Base-by-base conservation (phyloP, 1,140 invertebrate genomes). In the Drosophila athabasca region DNA sequence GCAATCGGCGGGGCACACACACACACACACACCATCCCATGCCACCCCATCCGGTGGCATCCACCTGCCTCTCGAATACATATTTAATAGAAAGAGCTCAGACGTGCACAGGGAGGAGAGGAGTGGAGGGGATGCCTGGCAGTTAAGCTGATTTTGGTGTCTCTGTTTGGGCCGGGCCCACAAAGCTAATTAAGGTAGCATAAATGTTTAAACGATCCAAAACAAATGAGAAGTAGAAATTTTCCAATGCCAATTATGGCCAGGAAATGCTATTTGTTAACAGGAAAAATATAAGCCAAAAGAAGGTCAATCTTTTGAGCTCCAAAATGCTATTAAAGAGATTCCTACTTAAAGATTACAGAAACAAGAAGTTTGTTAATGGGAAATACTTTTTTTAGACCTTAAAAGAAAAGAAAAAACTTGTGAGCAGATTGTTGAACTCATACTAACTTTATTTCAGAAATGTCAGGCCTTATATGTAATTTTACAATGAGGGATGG, bases 21-120 rank as follows among this genome's bases (percentile, higher is more conserved):
- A 1, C 26, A 24, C 6, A 44, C 35, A n/a, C 5, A 48, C 29
- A 4, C 11, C 17, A 51, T 15, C 61, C 41, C 31, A n/a, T 26
- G 4, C 24, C 24, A 5, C 5, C 22, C 22, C 54, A 49, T 31
- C n/a, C 26, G 2, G 15, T 22, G 9, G 41, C 26, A 31, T 39
- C 8, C 15, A n/a, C 29, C 17, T 19, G 15, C 35, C 45, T 7
- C 45, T 51, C 19, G 65, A 58, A 67, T 76, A 76, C 72, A 76
- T 67, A 67, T 76, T 76, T 75, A 75, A 75, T 75, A 54, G 61
- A 66, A 74, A 59, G 61, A 75, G 71, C 71, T 75, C 65, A 66
- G 71, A 54, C 61, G 53, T 59, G 70, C 52, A 46, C 17, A 19
- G 17, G 70, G 55, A 22, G 29, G 22, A 24, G 35, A 29, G 15